Conservation (phyloP, 2,888 invertebrate species). For the Epirrhoe tristata region DNA sequence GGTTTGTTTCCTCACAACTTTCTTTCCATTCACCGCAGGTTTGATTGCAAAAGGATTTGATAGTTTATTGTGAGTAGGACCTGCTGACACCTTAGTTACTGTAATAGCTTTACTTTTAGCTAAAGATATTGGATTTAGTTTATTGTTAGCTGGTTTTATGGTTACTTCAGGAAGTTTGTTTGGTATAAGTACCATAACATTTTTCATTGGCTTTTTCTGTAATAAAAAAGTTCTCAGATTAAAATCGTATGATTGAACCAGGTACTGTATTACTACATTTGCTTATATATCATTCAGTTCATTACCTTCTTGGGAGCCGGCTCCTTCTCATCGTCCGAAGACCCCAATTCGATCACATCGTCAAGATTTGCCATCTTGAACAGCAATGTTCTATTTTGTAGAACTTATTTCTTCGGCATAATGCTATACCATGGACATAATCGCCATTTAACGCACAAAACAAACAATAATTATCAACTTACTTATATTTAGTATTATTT, state of each 20-base stretch:
- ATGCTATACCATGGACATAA: neutral
- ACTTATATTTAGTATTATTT: no score
- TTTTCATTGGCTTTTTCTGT: slow-evolving; percentile 66
- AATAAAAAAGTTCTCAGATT: slow-evolving; percentile 40
- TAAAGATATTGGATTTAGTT: slow-evolving; percentile 40
- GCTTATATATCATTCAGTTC: slow-evolving; percentile 5
- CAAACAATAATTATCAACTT: neutral
- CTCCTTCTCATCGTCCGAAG: slow-evolving; percentile 76
- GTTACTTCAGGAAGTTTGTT: slow-evolving; percentile 60
- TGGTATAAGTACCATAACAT: slow-evolving; percentile 79
- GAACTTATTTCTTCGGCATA: neutral
- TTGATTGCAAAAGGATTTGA: slow-evolving; percentile 50
- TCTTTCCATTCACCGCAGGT: slow-evolving; percentile 49
- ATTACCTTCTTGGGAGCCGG: slow-evolving; percentile 73
- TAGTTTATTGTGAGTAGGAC: slow-evolving; percentile 31
- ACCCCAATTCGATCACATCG: slow-evolving; percentile 79
- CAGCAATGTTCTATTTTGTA: neutral
- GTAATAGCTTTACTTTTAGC: slow-evolving; percentile 51
- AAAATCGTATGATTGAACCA: no score
- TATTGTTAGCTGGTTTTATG: slow-evolving; percentile 57
- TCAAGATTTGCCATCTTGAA: slow-evolving; percentile 66
- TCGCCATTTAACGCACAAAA: neutral
- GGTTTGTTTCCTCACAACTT: slow-evolving; percentile 32
- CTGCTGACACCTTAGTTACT: slow-evolving; percentile 49
- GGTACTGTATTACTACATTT: neutral